Evolutionary conservation across 2,113 vertebrate genomes (phyloP), one percentile per base, ranked within the genome.

Genomic region (Myotis davidii): DNA sequence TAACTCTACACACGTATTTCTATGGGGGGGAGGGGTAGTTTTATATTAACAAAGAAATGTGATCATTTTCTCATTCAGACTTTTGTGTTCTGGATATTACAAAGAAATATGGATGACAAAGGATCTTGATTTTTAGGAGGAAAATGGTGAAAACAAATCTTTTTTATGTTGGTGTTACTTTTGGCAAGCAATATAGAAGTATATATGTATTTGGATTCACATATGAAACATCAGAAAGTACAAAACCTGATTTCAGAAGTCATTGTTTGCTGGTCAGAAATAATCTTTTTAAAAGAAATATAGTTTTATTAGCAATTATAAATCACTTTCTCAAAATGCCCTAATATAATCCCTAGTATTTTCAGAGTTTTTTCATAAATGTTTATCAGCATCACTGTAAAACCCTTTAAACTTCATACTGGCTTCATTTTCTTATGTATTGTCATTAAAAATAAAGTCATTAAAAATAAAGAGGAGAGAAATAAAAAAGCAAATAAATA

Each of bases 131-230:
- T 77, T 93, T 93, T n/a, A 89, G 23, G 5, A 39, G 20, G 21
- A 29, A 67, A 67, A 70, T 12, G 5, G 4, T 81, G 10, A 65
- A 88, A 88, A 12, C 0, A n/a, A 93, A 77, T 64, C 0, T 85
- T 61, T 88, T 91, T 93, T 85, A 76, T 65, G 65, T 45, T 76
- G 42, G 25, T 76, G 2, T 11, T 85, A 65, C 32, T 88, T 93
- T 88, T 88, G 69, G 18, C n/a, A 91, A 85, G 27, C 14, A 73
- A 69, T 59, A 52, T 45, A 84, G 88, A 84, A 76, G 1, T 50
- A 37, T 76, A 29, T 37, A 13, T n/a, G n/a, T 45, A 16, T 87
- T 73, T 88, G 29, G 7, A 93, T 94, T 94, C 52, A 93, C 91
- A 79, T 88, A n/a, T 34, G 45, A 84, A 77, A 42, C 3, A 12